Evolutionary conservation across 37 sponge, comb jelly and placozoan genomes (phyloP).

Genomic region (Crambe crambe): DNA sequence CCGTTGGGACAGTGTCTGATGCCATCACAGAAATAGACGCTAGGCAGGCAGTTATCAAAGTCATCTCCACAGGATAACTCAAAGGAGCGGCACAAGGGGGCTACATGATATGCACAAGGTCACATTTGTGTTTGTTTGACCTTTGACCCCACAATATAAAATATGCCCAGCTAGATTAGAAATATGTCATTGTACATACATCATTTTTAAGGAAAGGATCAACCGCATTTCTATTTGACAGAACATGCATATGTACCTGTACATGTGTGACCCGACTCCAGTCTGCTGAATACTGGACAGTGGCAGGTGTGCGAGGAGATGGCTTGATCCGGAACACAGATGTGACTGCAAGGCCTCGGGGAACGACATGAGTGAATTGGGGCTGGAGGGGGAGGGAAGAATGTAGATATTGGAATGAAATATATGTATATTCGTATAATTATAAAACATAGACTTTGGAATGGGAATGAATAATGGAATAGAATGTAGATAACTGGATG

Average conservation of each 20-base stretch:
- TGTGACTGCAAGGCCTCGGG: neutral
- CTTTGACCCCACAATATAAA: too few species aligned
- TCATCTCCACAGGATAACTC: constrained; percentile 5
- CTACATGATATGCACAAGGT: too few species aligned
- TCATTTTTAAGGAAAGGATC: too few species aligned
- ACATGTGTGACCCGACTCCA: neutral
- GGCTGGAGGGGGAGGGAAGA: neutral
- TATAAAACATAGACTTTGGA: neutral
- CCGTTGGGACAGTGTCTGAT: constrained; percentile 33
- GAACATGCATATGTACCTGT: too few species aligned
- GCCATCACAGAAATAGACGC: constrained; percentile 26
- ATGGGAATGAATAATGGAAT: too few species aligned
- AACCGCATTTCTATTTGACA: too few species aligned
- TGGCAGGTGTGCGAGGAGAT: neutral
- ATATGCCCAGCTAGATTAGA: too few species aligned
- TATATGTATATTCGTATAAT: neutral
- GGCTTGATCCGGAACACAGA: neutral
- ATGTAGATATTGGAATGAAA: neutral
- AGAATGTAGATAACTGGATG: too few species aligned
- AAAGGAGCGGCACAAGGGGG: neutral
- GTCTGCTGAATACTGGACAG: neutral
- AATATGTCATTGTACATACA: too few species aligned
- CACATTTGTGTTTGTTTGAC: too few species aligned
- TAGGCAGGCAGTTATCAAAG: neutral
- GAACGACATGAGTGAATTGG: neutral